Evolutionary conservation across 2,888 invertebrate species (phyloP).

Genomic region (Agapostemon virescens): DNA sequence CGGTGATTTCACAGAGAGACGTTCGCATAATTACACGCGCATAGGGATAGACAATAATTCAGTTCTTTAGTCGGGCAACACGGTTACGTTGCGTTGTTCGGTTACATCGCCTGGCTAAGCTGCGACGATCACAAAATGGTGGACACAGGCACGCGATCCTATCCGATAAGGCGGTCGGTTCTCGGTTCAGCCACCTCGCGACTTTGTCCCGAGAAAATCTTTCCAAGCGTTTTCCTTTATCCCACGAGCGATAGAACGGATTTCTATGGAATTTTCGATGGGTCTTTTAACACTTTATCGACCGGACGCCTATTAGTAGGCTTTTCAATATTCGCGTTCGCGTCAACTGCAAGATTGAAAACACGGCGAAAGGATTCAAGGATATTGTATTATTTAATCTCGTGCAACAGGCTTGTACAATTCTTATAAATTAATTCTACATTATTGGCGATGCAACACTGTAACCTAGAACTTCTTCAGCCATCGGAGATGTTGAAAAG

Average conservation of each 20-base stretch:
- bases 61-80: constrained; percentile 63
- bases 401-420: too few relatives aligned
- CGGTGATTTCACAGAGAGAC: constrained; percentile 46
- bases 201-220: background rate
- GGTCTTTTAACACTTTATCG: too few relatives aligned
- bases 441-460: too few relatives aligned
- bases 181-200: constrained; percentile 34
- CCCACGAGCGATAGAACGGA: background rate
- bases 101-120: constrained; percentile 43
- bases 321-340: too few relatives aligned
- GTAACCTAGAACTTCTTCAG: too few relatives aligned
- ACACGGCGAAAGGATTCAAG: too few relatives aligned
- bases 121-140: constrained; percentile 7
- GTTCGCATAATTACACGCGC: constrained; percentile 38
- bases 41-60: constrained; percentile 73
- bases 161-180: constrained; percentile 37
- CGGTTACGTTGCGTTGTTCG: constrained; percentile 45
- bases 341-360: too few relatives aligned
- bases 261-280: background rate
- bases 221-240: background rate
- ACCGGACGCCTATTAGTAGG: too few relatives aligned
- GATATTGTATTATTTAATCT: too few relatives aligned
- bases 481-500: too few relatives aligned
- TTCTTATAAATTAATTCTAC: too few relatives aligned
- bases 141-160: constrained; percentile 22